phyloP scores from a whole-genome alignment of 2,113 vertebrate species.

The Hemiprocne comata region DNA sequence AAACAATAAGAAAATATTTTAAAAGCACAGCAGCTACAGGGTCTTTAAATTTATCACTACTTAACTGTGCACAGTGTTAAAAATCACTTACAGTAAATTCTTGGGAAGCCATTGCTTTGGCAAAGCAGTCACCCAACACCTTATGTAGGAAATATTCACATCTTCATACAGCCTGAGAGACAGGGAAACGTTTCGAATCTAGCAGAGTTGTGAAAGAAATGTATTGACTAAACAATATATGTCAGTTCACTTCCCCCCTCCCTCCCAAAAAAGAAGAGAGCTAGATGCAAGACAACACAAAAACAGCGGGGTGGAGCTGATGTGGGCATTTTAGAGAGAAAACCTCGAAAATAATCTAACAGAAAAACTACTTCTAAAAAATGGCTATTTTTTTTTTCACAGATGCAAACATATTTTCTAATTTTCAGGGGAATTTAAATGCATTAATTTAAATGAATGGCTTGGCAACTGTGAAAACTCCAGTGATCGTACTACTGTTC shows the following conservation, averaged over 20 bases:
- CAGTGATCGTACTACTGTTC: neutral
- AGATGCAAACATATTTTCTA: neutral
- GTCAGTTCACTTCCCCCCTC: rapidly evolving
- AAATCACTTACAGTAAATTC: conserved; percentile 69
- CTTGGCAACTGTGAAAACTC: neutral
- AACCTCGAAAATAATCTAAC: neutral
- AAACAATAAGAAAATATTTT: neutral
- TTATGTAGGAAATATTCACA: neutral
- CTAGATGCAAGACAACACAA: neutral
- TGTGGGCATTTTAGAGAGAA: neutral
- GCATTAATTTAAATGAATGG: neutral
- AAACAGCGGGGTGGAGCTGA: neutral
- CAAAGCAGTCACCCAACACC: neutral
- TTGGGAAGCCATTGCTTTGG: conserved; percentile 55
- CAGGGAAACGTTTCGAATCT: neutral
- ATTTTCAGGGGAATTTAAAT: rapidly evolving
- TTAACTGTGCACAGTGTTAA: neutral
- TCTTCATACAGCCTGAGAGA: neutral
- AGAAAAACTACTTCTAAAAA: neutral
- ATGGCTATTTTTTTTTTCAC: neutral
- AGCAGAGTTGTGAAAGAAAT: neutral
- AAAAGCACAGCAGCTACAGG: neutral
- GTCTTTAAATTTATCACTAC: neutral
- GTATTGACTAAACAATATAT: rapidly evolving
- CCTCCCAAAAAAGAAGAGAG: neutral